A percentile compares a stretch with the other conserved stretches of the same genome.
These are phyloP conservation scores for Okapia johnstoni DNA, from an alignment of 2,113 vertebrate genomes.

Conservation along the genomic window DNA sequence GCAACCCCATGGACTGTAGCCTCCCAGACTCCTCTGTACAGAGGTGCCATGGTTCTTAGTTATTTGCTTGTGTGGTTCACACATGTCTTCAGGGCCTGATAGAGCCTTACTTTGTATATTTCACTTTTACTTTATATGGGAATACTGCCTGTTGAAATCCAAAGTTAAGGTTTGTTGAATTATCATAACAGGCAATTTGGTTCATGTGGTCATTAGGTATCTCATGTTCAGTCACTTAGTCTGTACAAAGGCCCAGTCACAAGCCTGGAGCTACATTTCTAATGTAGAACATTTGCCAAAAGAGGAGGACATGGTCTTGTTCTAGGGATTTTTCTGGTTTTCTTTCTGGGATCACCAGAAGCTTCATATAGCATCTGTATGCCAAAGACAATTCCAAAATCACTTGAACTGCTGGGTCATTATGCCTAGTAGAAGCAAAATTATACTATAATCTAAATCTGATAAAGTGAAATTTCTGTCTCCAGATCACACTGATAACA, in stretches of 20 bases:
- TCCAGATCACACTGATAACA: not conserved
- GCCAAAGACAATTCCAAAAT: not conserved
- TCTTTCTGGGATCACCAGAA: not conserved
- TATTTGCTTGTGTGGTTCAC: not conserved
- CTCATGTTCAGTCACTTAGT: not conserved
- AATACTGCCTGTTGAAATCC: not conserved
- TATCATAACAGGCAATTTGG: not conserved
- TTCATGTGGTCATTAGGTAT: not conserved
- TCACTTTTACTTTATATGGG: not conserved
- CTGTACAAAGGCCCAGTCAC: not conserved
- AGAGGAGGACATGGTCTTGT: not conserved
- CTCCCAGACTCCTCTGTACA: not conserved
- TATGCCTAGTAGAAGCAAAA: not conserved
- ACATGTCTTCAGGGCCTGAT: not conserved
- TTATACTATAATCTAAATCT: not conserved
- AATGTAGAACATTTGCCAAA: not conserved
- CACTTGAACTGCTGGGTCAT: not conserved
- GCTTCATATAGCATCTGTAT: not conserved
- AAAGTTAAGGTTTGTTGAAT: not conserved
- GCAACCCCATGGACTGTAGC: fast-evolving
- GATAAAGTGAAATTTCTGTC: not conserved
- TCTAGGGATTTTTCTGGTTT: not conserved
- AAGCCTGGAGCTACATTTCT: not conserved
- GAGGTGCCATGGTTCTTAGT: not conserved
- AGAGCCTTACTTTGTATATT: not conserved